Evolutionary conservation across 2,888 invertebrate species (phyloP).

Genomic region (Argynnis bischoffii): DNA sequence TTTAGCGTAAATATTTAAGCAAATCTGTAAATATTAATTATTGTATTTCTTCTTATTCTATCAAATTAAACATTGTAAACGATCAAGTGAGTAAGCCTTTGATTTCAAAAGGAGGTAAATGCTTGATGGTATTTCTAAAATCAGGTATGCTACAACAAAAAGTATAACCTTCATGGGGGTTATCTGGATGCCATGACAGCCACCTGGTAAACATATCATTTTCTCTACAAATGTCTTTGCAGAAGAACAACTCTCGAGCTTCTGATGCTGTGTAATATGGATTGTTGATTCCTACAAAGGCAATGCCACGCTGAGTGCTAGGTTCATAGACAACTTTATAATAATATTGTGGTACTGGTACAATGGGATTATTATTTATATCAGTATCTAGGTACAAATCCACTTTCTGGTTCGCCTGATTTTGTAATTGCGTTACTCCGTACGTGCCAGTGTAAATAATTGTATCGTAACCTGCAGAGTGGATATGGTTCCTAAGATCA

Average conservation of each 20-base stretch:
- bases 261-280: conserved; percentile 71
- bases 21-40: not conserved
- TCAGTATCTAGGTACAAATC: conserved; percentile 67
- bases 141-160: conserved; percentile 84
- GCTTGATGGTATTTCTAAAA: conserved; percentile 72
- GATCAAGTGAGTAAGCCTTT: conserved; percentile 55
- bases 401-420: conserved; percentile 59
- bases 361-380: conserved; percentile 64
- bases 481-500: conserved; percentile 66
- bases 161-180: conserved; percentile 76
- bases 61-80: conserved; percentile 9
- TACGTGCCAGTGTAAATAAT: conserved; percentile 84
- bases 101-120: conserved; percentile 79
- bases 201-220: conserved; percentile 75
- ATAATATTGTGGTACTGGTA: conserved; percentile 72
- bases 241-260: conserved; percentile 66
- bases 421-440: conserved; percentile 78
- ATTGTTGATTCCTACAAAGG: conserved; percentile 84
- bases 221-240: conserved; percentile 72
- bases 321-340: conserved; percentile 83
- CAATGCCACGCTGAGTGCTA: conserved; percentile 70
- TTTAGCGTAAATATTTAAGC: not conserved
- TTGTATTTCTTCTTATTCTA: not conserved
- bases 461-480: conserved; percentile 57
- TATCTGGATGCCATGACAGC: conserved; percentile 81